Conservation (phyloP, 2,797 vertebrate species). For the Champsocephalus gunnari region DNA sequence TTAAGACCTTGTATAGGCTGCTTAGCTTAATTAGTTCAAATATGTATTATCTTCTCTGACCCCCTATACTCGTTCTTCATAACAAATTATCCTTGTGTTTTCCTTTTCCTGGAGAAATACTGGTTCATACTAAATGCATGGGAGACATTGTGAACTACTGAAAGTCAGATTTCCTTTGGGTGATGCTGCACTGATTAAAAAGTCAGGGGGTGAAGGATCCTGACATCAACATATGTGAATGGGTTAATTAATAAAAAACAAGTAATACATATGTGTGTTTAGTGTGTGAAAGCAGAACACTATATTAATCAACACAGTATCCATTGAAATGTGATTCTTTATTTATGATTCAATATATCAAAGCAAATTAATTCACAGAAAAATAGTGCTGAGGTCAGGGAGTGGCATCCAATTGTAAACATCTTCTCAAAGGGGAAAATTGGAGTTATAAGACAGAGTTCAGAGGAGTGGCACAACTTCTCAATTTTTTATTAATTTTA, state of each 20-base stretch:
- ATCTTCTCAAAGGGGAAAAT: constrained; percentile 66
- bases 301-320: not conserved
- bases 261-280: not conserved
- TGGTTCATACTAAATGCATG: constrained; percentile 1
- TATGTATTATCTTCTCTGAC: not conserved
- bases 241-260: too few relatives aligned
- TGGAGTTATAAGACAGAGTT: constrained; percentile 59
- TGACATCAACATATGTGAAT: not conserved
- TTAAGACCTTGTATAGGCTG: not conserved
- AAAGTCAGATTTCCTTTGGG: constrained; percentile 15
- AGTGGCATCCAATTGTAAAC: constrained; percentile 79
- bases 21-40: not conserved
- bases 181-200: not conserved
- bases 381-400: constrained; percentile 78
- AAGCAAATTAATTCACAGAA: constrained; percentile 84
- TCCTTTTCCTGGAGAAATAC: not conserved
- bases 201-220: not conserved
- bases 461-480: constrained; percentile 71
- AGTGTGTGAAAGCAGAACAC: constrained; percentile 7
- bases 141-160: constrained; percentile 19
- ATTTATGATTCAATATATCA: constrained; percentile 75
- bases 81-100: not conserved
- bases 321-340: constrained; percentile 51
- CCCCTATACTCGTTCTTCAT: not conserved
- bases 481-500: constrained; percentile 24